A percentile compares a stretch with the other conserved stretches of the same genome.
Conservation (phyloP, 2,888 invertebrate genomes). For the Drosophila seclusa region DNA sequence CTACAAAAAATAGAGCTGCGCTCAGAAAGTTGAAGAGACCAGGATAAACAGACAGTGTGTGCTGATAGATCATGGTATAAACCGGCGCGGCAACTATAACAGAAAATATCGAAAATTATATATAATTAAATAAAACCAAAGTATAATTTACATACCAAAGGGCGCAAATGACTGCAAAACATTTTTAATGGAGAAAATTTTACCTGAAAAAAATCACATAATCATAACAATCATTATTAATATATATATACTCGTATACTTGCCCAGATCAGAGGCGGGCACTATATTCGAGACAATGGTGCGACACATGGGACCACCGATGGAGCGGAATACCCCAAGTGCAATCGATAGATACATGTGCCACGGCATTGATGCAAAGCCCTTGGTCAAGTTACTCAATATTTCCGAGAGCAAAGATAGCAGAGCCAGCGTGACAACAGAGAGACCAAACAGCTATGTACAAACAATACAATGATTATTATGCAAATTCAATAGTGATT, state of each 20-base stretch:
- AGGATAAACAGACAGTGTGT: slow-evolving; percentile 86
- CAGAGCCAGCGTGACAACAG: slow-evolving; percentile 79
- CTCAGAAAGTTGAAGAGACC: slow-evolving; percentile 87
- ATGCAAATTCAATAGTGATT: neutral
- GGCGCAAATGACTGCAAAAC: slow-evolving; percentile 88
- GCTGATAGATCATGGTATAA: slow-evolving; percentile 88
- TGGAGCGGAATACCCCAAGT: slow-evolving; percentile 74
- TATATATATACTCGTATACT: neutral
- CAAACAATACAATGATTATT: neutral
- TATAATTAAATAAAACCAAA: neutral
- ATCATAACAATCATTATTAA: neutral
- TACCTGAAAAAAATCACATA: slow-evolving; percentile 84
- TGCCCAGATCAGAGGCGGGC: slow-evolving; percentile 84
- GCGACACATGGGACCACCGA: slow-evolving; percentile 82
- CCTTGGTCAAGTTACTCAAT: slow-evolving; percentile 71
- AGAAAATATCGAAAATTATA: neutral
- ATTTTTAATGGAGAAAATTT: slow-evolving; percentile 89
- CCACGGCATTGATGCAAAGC: slow-evolving; percentile 78
- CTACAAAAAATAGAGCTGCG: slow-evolving; percentile 84
- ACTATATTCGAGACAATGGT: slow-evolving; percentile 83
- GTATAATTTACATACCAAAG: slow-evolving; percentile 76
- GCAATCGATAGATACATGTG: slow-evolving; percentile 81
- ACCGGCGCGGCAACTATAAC: slow-evolving; percentile 86
- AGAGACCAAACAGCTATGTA: slow-evolving; percentile 73
- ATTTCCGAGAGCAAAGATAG: slow-evolving; percentile 76